Evolutionary conservation across 2,888 invertebrate genomes (phyloP).

Genomic region (Tryphoninae sp.): DNA sequence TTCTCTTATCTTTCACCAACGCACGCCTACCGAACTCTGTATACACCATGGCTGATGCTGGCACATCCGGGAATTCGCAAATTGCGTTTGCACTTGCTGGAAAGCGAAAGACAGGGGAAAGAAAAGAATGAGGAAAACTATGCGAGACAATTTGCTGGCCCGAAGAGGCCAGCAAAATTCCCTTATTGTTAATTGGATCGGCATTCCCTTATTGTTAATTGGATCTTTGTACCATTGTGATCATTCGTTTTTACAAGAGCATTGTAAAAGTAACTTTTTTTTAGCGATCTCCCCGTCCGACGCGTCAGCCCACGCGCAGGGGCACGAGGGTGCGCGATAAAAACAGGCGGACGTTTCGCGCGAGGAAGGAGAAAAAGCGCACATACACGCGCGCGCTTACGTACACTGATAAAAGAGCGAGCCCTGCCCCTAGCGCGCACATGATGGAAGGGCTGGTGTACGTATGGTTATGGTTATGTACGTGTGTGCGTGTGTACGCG

Average conservation of each 20-base stretch:
- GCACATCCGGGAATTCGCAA: slow-evolving; percentile 52
- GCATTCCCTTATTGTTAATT: not conserved
- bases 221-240: not conserved
- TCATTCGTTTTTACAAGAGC: not conserved
- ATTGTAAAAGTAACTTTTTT: slow-evolving; percentile 1
- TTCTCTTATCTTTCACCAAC: not conserved
- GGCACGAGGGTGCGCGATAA: slow-evolving; percentile 64
- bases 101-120: slow-evolving; percentile 8
- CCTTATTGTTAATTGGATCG: not conserved
- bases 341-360: slow-evolving; percentile 56
- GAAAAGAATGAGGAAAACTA: slow-evolving; percentile 29
- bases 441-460: not conserved
- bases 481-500: not conserved
- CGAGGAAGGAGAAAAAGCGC: slow-evolving; percentile 23
- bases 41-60: slow-evolving; percentile 14
- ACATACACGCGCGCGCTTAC: not conserved
- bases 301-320: slow-evolving; percentile 64
- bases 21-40: slow-evolving; percentile 8
- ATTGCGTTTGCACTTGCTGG: slow-evolving; percentile 54
- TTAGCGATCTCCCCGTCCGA: not conserved
- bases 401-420: not conserved
- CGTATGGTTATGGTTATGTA: not conserved
- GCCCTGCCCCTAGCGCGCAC: not conserved
- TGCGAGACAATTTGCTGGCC: slow-evolving; percentile 12
- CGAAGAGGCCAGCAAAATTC: slow-evolving; percentile 5